Base-by-base conservation (phyloP, 1,140 invertebrate species). In the Chelonus insularis region DNA sequence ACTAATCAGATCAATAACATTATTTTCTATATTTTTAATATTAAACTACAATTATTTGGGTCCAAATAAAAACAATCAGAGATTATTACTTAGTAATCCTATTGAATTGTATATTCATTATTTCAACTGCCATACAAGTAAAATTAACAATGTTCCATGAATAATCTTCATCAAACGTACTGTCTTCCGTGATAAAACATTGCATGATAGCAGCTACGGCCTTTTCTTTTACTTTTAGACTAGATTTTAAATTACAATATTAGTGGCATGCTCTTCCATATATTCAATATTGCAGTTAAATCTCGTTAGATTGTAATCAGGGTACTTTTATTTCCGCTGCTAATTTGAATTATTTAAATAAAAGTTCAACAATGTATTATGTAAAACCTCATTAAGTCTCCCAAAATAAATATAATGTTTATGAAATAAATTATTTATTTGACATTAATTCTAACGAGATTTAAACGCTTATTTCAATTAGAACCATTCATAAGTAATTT, bases 331-430 rank as follows among this genome's bases (percentile, higher is more conserved):
- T 34, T 11, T 7, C 6, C 37, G 37, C 8, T 39, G 4, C 4
- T n/a, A 11, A n/a, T n/a, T 39, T 12, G 7, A 0, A 39, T 12
- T 4, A n/a, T 39, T 12, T 14, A 5, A 11, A 1, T n/a, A 39
- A 11, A 11, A 12, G n/a, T 11, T n/a, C 14, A 11, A 39, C 11
- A 39, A 39, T n/a, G n/a, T n/a, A n/a, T n/a, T n/a, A 51, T 79
- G 78, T 73, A 65, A 82, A 70, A 78, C 78, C 81, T 78, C 79
- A 80, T 70, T 78, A 79, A 75, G 66, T 69, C 78, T 81, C 79
- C 79, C 78, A 80, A 81, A 81, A 80, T 78, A 51, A 62, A 59
- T 1, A 20, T 39, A 1, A 48, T 7, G n/a, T 4, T 64, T 51
- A 58, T 55, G 29, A 52, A 59, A 52, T 8, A 14, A 61, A 55